These are phyloP conservation scores for Nymphalis io DNA, from an alignment of 1,140 invertebrate species.

Conservation along the genomic window DNA sequence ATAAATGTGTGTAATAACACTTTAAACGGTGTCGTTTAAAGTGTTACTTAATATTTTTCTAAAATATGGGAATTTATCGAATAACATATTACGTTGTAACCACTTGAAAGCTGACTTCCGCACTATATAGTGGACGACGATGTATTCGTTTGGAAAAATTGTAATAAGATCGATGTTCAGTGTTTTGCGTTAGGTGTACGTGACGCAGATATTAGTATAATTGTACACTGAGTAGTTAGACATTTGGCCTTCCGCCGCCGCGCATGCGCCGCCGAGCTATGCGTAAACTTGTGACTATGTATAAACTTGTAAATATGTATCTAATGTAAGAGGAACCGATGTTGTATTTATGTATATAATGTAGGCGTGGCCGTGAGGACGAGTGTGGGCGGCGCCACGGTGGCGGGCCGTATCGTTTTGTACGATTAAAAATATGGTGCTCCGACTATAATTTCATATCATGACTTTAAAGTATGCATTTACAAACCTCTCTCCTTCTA, in stretches of 20 bases:
- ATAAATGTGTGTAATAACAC: too few relatives aligned
- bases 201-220: background rate
- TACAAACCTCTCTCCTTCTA: slow-evolving; percentile 66
- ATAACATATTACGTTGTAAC: background rate
- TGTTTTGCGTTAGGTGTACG: slow-evolving; percentile 1
- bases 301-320: slow-evolving; percentile 35
- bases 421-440: slow-evolving; percentile 63
- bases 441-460: slow-evolving; percentile 75
- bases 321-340: slow-evolving; percentile 5
- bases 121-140: background rate
- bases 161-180: slow-evolving; percentile 1
- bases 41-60: background rate
- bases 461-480: slow-evolving; percentile 69
- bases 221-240: slow-evolving; percentile 13
- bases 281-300: slow-evolving; percentile 4
- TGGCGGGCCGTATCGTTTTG: slow-evolving; percentile 26
- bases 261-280: background rate
- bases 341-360: slow-evolving; percentile 40
- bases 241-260: background rate
- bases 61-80: background rate
- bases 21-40: background rate
- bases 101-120: background rate
- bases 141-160: background rate
- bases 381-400: slow-evolving; percentile 14
- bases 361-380: slow-evolving; percentile 18